phyloP scores from a whole-genome alignment of 2,113 vertebrate species.

The Aphyosemion australe region DNA sequence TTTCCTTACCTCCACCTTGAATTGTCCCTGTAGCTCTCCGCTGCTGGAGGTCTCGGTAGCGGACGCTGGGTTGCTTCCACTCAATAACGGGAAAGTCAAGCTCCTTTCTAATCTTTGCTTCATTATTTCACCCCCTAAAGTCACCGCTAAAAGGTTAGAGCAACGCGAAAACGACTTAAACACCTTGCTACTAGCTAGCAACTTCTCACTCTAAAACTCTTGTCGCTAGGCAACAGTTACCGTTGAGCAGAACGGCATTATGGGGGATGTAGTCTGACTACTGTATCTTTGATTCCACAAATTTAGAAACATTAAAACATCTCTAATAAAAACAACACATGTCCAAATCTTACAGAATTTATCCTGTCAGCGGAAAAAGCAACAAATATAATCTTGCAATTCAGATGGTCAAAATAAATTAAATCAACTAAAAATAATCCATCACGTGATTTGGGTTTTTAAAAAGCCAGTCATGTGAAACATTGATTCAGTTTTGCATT shows the following conservation, averaged over 20 bases:
- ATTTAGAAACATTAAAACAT: too few relatives aligned
- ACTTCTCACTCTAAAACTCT: neutral
- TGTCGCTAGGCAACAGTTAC: conserved; percentile 48
- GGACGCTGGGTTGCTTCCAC: conserved; percentile 7
- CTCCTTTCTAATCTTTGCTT: neutral
- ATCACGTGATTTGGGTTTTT: too few relatives aligned
- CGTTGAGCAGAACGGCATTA: conserved; percentile 22
- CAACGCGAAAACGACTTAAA: neutral
- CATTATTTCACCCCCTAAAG: conserved; percentile 5
- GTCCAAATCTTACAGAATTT: too few relatives aligned
- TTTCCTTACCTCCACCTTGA: conserved; percentile 59
- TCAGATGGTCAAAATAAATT: too few relatives aligned
- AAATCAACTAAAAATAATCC: too few relatives aligned
- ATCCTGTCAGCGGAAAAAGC: too few relatives aligned
- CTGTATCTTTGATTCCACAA: neutral
- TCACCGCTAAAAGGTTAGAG: neutral
- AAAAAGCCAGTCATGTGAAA: too few relatives aligned
- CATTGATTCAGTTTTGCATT: too few relatives aligned
- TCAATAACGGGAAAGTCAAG: neutral
- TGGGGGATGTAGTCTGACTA: conserved; percentile 50
- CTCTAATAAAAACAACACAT: too few relatives aligned
- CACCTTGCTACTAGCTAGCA: neutral
- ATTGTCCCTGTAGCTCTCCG: conserved; percentile 7
- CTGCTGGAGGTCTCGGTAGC: conserved; percentile 1
- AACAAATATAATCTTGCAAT: too few relatives aligned